These are phyloP conservation scores for Tragelaphus strepsiceros DNA, from an alignment of 2,113 vertebrate species.

Conservation along the genomic window DNA sequence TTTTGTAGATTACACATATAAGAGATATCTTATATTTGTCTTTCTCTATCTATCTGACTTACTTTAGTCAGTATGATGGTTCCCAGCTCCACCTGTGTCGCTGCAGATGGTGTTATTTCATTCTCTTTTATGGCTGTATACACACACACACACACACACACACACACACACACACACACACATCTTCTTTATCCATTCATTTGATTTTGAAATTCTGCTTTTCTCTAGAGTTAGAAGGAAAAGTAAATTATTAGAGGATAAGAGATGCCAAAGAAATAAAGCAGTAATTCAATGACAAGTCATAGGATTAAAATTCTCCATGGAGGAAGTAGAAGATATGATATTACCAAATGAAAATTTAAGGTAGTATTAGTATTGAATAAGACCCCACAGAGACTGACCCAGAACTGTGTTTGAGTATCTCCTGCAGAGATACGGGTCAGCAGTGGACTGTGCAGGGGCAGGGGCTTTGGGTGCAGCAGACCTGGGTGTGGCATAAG, in stretches of 20 bases:
- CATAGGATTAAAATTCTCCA: neutral
- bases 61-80: neutral
- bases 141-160: neutral
- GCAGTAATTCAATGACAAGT: neutral
- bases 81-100: neutral
- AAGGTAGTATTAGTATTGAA: neutral
- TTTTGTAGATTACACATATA: neutral
- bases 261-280: neutral
- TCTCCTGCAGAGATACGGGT: accelerated
- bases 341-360: neutral
- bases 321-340: neutral
- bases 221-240: neutral
- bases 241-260: neutral
- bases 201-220: neutral
- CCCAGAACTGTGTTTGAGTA: neutral
- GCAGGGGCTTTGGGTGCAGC: neutral
- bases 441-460: neutral
- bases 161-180: neutral
- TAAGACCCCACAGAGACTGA: neutral
- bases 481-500: neutral
- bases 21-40: neutral
- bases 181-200: neutral
- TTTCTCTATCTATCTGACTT: neutral
- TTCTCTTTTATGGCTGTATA: neutral
- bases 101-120: neutral